Base-by-base conservation (phyloP, 2,888 invertebrate genomes). In the Brachyptera risi region DNA sequence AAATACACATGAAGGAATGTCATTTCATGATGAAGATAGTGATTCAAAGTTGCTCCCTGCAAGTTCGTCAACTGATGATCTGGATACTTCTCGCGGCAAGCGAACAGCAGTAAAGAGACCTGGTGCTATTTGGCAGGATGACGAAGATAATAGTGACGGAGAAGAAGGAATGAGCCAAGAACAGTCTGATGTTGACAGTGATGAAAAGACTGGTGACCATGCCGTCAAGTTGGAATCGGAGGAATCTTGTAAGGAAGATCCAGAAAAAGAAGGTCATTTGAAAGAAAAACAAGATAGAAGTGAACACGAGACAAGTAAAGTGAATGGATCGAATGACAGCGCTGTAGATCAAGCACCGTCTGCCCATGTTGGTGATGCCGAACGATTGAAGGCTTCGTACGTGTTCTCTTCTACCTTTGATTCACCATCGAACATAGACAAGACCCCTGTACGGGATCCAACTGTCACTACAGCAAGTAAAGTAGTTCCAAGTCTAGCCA, bases 21-120 rank as follows among this genome's bases (percentile, higher is more conserved):
- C n/a, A n/a, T n/a, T n/a, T n/a, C n/a, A n/a, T n/a, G n/a, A n/a
- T n/a, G n/a, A n/a, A n/a, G n/a, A n/a, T n/a, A n/a, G n/a, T n/a
- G n/a, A n/a, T n/a, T n/a, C n/a, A n/a, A n/a, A n/a, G n/a, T n/a
- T n/a, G n/a, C n/a, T n/a, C n/a, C n/a, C n/a, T n/a, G n/a, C n/a
- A n/a, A n/a, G n/a, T n/a, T n/a, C n/a, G n/a, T 31, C 31, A 31
- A 31, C 7, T 31, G 31, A 31, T 31, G 5, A 31, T 31, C 11
- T 31, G 31, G 11, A 11, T 31, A 31, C 5, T 31, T 9, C 17
- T 7, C 35, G 54, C 3, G n/a, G 11, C 19, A 54, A 23, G 21
- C 54, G 54, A 17, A 19, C 37, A 17, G 54, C 24, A 9, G 54
- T 54, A 23, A 54, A 54, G 37, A 35, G 54, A 37, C 54, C 54